A percentile compares a stretch with the other conserved stretches of the same genome.
Evolutionary conservation across 2,888 invertebrate genomes (phyloP).

Genomic region (Carabus problematicus): DNA sequence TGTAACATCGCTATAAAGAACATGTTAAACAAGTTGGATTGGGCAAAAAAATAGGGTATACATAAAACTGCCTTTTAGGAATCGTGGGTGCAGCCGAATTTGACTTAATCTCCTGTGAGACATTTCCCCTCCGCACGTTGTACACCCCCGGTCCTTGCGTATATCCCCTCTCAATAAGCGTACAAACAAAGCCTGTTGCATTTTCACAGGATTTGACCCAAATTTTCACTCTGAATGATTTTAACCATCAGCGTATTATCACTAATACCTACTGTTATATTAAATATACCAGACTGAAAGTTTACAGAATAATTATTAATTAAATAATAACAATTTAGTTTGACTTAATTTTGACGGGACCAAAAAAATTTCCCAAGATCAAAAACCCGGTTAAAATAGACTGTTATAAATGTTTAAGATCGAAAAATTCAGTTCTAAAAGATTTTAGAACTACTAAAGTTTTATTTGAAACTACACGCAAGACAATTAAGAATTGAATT

Average conservation of each 20-base stretch:
- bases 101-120: constrained; percentile 24
- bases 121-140: not conserved
- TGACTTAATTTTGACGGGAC: no score
- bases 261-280: no score
- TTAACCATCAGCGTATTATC: no score
- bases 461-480: not conserved
- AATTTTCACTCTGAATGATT: no score
- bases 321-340: no score
- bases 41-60: constrained; percentile 25
- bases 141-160: not conserved
- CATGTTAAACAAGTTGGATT: constrained; percentile 22
- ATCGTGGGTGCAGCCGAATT: constrained; percentile 27
- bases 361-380: no score
- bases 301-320: no score
- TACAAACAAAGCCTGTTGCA: no score
- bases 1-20: constrained; percentile 13
- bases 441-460: not conserved
- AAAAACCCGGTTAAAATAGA: not conserved
- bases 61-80: constrained; percentile 25
- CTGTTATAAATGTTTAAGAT: not conserved
- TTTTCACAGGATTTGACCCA: no score
- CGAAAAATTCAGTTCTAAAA: constrained; percentile 1
- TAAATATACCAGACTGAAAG: no score
- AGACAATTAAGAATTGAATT: not conserved
- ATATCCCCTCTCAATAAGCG: no score